Conservation (phyloP, 2,888 invertebrate species). For the Tyria jacobaeae region DNA sequence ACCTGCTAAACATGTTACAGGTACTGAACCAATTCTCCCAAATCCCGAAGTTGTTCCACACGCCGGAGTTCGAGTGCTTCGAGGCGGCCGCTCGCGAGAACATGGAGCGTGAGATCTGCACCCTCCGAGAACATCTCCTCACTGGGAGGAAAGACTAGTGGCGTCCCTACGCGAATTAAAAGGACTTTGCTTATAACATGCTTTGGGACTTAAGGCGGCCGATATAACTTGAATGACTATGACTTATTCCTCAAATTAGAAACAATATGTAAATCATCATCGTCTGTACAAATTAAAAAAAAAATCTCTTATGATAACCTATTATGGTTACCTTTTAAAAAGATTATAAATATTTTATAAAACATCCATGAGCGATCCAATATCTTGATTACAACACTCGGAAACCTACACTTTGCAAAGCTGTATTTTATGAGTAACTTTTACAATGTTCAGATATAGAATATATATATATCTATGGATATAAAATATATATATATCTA, state of each 20-base stretch:
- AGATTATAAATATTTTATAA: not conserved
- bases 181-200: constrained; percentile 21
- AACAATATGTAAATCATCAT: not conserved
- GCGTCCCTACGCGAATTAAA: constrained; percentile 21
- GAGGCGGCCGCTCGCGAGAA: constrained; percentile 76
- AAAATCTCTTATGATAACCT: too few species aligned
- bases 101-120: constrained; percentile 73
- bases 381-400: not conserved
- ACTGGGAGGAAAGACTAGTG: constrained; percentile 62
- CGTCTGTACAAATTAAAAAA: too few species aligned
- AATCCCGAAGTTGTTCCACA: constrained; percentile 75
- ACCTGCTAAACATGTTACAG: constrained; percentile 53
- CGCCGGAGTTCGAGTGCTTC: constrained; percentile 73
- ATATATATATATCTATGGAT: too few species aligned
- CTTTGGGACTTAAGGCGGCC: not conserved
- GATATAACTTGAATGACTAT: not conserved
- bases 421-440: not conserved
- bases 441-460: not conserved
- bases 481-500: too few species aligned
- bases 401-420: not conserved
- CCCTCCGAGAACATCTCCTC: constrained; percentile 67
- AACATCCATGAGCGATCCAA: not conserved
- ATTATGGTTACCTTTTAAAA: too few species aligned
- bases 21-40: constrained; percentile 74
- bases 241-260: not conserved